These are phyloP conservation scores for Progne subis DNA, from an alignment of 2,113 vertebrate genomes.

Conservation along the genomic window DNA sequence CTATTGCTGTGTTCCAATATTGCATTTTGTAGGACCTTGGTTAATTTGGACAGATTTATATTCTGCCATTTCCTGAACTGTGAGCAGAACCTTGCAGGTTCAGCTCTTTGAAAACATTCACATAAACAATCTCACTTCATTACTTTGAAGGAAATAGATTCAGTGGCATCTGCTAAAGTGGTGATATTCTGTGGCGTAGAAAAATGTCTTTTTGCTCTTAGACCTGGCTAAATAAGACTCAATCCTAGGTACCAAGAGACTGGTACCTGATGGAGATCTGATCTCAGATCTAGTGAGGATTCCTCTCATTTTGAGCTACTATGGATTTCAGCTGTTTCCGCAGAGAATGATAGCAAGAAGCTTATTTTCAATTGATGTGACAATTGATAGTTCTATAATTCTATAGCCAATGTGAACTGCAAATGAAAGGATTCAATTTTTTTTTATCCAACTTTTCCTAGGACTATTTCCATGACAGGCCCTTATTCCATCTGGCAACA, in stretches of 20 bases:
- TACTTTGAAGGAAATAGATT: conserved; percentile 50
- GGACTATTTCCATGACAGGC: not conserved
- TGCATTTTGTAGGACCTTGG: conserved; percentile 61
- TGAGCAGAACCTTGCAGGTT: conserved; percentile 69
- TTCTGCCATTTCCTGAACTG: conserved; percentile 74
- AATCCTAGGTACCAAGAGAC: not conserved
- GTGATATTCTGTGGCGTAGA: not conserved
- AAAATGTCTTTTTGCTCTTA: not conserved
- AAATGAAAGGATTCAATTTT: not conserved
- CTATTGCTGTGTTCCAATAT: conserved; percentile 26
- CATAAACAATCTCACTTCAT: conserved; percentile 67
- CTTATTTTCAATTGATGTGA: not conserved
- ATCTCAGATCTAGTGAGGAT: not conserved
- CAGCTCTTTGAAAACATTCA: conserved; percentile 63
- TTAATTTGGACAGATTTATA: conserved; percentile 74
- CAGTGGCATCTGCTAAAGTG: conserved; percentile 38
- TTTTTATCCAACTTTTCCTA: not conserved
- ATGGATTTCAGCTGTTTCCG: not conserved
- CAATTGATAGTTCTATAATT: not conserved
- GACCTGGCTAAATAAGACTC: not conserved
- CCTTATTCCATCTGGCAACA: not conserved
- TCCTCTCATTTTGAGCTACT: not conserved
- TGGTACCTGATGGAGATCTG: not conserved
- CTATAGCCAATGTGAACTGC: not conserved
- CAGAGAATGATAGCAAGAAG: not conserved